These are phyloP conservation scores for Plectrocnemia conspersa DNA, from an alignment of 1,140 invertebrate species.

Conservation along the genomic window DNA sequence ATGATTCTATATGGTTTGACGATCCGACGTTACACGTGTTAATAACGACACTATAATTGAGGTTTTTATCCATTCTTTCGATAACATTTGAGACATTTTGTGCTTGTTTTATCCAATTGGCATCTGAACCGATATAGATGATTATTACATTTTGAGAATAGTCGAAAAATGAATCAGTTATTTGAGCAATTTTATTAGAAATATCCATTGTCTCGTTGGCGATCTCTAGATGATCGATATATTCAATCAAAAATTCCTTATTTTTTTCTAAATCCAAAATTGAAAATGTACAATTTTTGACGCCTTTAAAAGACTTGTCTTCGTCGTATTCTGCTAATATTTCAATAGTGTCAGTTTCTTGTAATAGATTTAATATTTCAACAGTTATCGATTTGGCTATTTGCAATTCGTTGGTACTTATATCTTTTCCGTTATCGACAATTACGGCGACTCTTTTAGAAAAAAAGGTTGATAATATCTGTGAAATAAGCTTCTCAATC, in stretches of 20 bases:
- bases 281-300: conserved; percentile 32
- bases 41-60: conserved; percentile 38
- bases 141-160: conserved; percentile 9
- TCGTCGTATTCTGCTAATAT: conserved; percentile 6
- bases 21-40: conserved; percentile 42
- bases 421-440: conserved; percentile 40
- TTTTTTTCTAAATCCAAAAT: conserved; percentile 13
- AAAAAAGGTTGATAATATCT: conserved; percentile 45
- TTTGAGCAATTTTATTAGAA: too few species aligned
- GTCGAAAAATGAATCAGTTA: neutral
- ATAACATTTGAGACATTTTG: neutral
- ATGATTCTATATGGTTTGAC: neutral
- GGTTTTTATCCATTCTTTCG: neutral
- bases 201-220: conserved; percentile 5
- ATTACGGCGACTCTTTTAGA: conserved; percentile 46
- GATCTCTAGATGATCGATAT: neutral
- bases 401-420: conserved; percentile 41
- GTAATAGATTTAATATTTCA: conserved; percentile 43
- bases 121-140: conserved; percentile 8
- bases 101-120: neutral
- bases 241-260: conserved; percentile 11
- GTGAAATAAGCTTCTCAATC: conserved; percentile 47
- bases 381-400: conserved; percentile 42
- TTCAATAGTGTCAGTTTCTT: conserved; percentile 40
- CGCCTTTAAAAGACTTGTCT: neutral